Base-by-base conservation (phyloP, 2,888 invertebrate genomes). In the Metopia argyrocephala region DNA sequence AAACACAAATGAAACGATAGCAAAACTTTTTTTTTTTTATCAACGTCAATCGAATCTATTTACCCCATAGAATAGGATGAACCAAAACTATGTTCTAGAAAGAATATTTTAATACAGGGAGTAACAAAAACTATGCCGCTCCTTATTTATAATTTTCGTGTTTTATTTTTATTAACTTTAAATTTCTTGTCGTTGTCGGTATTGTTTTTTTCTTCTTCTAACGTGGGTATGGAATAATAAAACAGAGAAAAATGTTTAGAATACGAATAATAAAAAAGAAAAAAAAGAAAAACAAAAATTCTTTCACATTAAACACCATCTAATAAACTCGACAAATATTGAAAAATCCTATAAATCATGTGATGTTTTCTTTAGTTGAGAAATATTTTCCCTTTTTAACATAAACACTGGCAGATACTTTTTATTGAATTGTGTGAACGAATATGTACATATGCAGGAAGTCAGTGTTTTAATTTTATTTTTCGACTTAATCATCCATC, bases 311-410 rank as follows among this genome's bases (percentile, higher is more conserved):
- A 75, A 79, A 70, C 50, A 65, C 54, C 52, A 59, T 45, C 57
- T 79, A 69, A 79, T 75, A 70, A 38, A 74, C 64, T 79, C 74
- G 28, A 69, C 52, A 70, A 74, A 75, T 75, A 65, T 70, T 46
- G 18, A 69, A 75, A 74, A 75, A 52, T 54, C 45, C 28, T 57
- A 75, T 75, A 79, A 75, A 75, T 79, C 74, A 75, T 75, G 48
- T 56, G 52, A 59, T 59, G 56, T 18, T 21, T 7, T 69, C 52
- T 28, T 79, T 64, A 65, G 15, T 38, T 38, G 38, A 52, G 54
- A 69, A 59, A 52, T 25, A 15, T 59, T 50, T 65, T 45, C 38
- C 68, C 38, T 68, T 68, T 73, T 78, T 45, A n/a, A 57, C 38
- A 38, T 52, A 28, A 57, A 57, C 31, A 45, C 69, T 50, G 46